Base-by-base conservation (phyloP, 2,797 vertebrate genomes). In the Typhlichthys eigenmanni region DNA sequence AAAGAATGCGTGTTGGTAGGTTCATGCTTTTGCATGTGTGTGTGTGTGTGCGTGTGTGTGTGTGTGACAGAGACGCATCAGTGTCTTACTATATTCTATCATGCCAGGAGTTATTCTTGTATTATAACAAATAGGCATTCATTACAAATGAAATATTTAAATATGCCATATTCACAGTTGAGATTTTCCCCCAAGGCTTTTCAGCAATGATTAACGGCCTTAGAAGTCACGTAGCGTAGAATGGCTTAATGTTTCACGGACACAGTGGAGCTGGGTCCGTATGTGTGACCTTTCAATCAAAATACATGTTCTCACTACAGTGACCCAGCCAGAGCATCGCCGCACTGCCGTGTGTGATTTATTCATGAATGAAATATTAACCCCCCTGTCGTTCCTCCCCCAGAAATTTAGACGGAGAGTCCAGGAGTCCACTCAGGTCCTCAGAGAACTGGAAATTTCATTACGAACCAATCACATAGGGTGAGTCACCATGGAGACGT, bases 371-470 rank as follows among this genome's bases (percentile, higher is more conserved):
- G 68, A 86, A 88, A 83, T 71, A 86, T 80, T 82, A 84, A 84
- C 64, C 24, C 17, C 13, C 24, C 53, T 34, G 43, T 64, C 85
- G 72, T 77, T 78, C 63, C 48, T 83, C 64, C 53, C 24, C 29
- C 76, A 99, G 97, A 99, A 99, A 92, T 98, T 99, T 92, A 94
- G 98, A 80, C 94, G 98, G 76, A 88, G 97, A 91, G 98, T 99
- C 74, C 98, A 98, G 85, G 97, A 99, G 87, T 99, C 98, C 54
- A 99, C 98, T 50, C 97, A 99, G 90, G 95, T 98, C 78, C 92
- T 99, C 78, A 88, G 97, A 92, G 97, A 99, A 92, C 94, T 99
- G 94, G 98, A 99, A 93, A 99, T 99, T 90, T 99, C 98, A 60
- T 92, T 99, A 89, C 93, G 98, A 85, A 99, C 98, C 77, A 99